phyloP scores from a whole-genome alignment of 2,797 vertebrate genomes.

The Siniperca scherzeri region DNA sequence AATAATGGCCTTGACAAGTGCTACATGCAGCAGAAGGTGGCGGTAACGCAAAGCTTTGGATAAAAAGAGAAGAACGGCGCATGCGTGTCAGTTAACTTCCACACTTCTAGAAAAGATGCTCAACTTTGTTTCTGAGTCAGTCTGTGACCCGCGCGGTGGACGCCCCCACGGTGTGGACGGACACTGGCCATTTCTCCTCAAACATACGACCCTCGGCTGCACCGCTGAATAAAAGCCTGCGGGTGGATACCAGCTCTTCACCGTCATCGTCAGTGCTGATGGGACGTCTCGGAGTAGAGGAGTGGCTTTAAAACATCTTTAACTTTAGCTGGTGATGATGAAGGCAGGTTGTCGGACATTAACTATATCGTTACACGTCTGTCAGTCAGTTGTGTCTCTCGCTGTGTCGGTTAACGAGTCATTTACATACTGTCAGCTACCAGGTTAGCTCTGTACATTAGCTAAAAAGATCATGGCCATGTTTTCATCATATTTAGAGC shows the following conservation, averaged over 20 bases:
- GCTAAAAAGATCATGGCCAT: constrained; percentile 44
- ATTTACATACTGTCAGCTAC: background rate
- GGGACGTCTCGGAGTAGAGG: constrained; percentile 17
- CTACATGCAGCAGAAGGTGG: background rate
- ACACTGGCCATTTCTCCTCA: background rate
- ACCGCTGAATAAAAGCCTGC: background rate
- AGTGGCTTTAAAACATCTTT: constrained; percentile 17
- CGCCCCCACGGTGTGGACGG: background rate
- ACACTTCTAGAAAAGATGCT: too few relatives aligned
- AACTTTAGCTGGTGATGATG: constrained; percentile 61
- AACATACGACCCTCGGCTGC: constrained; percentile 2
- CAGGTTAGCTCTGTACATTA: constrained; percentile 7
- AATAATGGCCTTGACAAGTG: background rate
- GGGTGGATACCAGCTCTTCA: constrained; percentile 13
- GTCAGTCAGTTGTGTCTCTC: constrained; percentile 25
- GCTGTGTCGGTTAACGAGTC: constrained; percentile 6
- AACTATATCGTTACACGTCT: background rate
- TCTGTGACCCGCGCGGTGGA: too few relatives aligned
- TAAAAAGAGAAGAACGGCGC: background rate
- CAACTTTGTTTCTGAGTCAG: constrained; percentile 21
- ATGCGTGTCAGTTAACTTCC: background rate
- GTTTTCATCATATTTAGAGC: constrained; percentile 67
- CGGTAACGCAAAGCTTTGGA: too few relatives aligned
- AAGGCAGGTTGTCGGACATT: constrained; percentile 75
- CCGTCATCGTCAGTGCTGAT: background rate